Percentiles rank a stretch among this genome's conserved stretches.
phyloP scores from a whole-genome alignment of 2,797 vertebrate species.

The Enteromius radiatus region DNA sequence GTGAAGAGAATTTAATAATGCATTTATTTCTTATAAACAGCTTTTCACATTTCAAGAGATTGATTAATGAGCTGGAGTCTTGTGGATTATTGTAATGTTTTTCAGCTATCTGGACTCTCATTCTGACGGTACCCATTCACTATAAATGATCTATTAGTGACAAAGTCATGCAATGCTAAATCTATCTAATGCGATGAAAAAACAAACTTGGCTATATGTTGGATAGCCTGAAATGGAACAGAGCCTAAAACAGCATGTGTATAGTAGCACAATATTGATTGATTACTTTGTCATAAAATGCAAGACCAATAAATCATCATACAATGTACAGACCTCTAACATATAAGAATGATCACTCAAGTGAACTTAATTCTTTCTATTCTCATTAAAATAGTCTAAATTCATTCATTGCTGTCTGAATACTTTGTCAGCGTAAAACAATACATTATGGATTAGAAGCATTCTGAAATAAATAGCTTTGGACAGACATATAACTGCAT shows the following conservation, averaged over 20 bases:
- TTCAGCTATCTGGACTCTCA: not conserved
- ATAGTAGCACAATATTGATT: not conserved
- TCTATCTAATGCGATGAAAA: not conserved
- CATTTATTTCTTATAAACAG: not conserved
- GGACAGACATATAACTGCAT: conserved; percentile 19
- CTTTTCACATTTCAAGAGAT: not conserved
- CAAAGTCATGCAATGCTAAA: not conserved
- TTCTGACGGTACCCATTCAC: not conserved
- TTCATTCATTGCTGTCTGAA: not conserved
- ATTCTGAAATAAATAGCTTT: conserved; percentile 32
- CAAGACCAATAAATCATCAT: not conserved
- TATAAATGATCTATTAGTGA: not conserved
- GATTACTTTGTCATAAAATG: not conserved
- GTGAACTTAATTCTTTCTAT: not conserved
- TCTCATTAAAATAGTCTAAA: not conserved
- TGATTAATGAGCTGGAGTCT: not conserved
- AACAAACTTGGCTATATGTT: not conserved
- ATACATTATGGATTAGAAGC: conserved; percentile 27
- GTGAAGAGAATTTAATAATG: not conserved
- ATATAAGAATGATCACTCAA: not conserved
- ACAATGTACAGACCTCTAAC: not conserved
- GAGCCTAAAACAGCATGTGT: not conserved
- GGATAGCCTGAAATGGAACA: not conserved
- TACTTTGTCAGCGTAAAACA: not conserved
- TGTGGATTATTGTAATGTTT: not conserved